Conservation (phyloP, 2,113 vertebrate genomes). For the Naja naja region DNA sequence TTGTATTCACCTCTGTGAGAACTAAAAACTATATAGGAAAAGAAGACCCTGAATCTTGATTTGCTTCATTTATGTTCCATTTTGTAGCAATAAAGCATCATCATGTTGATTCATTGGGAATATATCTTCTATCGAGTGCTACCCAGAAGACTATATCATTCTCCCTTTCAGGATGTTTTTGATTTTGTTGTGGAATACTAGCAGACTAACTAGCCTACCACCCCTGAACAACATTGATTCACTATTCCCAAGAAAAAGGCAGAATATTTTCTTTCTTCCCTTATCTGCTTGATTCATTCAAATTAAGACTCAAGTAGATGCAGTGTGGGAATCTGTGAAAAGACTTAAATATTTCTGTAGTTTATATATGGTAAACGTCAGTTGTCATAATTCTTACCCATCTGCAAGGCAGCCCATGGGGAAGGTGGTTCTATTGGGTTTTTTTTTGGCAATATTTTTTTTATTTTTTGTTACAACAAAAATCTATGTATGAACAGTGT, state of each 20-base stretch:
- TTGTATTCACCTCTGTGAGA: not conserved
- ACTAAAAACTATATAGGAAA: not conserved
- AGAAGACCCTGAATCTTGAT: not conserved
- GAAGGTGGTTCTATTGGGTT: not conserved
- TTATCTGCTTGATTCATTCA: constrained; percentile 8
- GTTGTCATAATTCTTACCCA: not conserved
- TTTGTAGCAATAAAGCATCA: not conserved
- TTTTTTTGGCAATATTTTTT: not conserved
- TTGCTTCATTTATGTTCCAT: not conserved
- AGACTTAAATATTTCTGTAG: not conserved
- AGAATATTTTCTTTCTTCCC: constrained; percentile 10
- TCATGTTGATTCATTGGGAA: not conserved
- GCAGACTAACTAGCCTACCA: not conserved
- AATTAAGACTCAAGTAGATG: not conserved
- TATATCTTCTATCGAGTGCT: not conserved
- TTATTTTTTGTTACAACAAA: too few species aligned
- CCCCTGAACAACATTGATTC: not conserved
- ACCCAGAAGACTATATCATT: not conserved
- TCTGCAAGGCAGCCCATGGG: not conserved
- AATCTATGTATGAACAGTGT: too few species aligned
- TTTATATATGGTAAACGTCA: not conserved
- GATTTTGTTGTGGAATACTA: not conserved
- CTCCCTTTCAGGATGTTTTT: not conserved
- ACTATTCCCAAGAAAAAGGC: constrained; percentile 1
- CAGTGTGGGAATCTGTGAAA: not conserved